Base-by-base conservation (phyloP, 2,888 invertebrate genomes). In the Ptilodon capucinus region DNA sequence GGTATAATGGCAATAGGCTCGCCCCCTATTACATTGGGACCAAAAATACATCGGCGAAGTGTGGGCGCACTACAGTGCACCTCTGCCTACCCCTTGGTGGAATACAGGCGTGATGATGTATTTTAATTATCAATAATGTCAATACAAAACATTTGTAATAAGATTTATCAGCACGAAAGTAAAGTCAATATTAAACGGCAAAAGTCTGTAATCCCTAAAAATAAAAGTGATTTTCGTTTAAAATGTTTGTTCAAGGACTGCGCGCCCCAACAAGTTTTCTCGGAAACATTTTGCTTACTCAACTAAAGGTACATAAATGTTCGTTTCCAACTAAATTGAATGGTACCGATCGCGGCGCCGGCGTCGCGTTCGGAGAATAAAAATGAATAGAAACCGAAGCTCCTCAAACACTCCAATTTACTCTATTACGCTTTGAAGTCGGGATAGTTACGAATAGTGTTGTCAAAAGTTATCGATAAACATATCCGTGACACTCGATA, bases 391-490 rank as follows among this genome's bases (percentile, higher is more conserved):
- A 35, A 43, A 51, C 47, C 18, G 35, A 25, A 45, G 30, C 42
- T 44, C 39, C 35, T 46, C 35, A 41, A 57, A 54, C 44, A 43
- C 36, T 11, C 50, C 51, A 48, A 50, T 53, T 60, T 55, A 40
- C 53, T 49, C 55, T 59, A 55, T 62, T 60, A 64, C 64, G 57
- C 54, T 66, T 58, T 64, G 59, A 60, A 59, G 60, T 54, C 57
- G 46, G n/a, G 44, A 58, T 60, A 64, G 60, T 58, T 55, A 59
- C 58, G 50, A 48, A 45, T 60, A 71, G 58, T 48, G 66, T 4
- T 55, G 56, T 1, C 11, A 11, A 42, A 18, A 46, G 48, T 46
- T 64, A 64, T 69, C 69, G 64, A 67, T 57, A 55, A 49, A 30
- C 8, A 8, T 23, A n/a, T n/a, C n/a, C n/a, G n/a, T n/a, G n/a